These are phyloP conservation scores for Carcina quercana DNA, from an alignment of 2,888 invertebrate species.

Conservation along the genomic window DNA sequence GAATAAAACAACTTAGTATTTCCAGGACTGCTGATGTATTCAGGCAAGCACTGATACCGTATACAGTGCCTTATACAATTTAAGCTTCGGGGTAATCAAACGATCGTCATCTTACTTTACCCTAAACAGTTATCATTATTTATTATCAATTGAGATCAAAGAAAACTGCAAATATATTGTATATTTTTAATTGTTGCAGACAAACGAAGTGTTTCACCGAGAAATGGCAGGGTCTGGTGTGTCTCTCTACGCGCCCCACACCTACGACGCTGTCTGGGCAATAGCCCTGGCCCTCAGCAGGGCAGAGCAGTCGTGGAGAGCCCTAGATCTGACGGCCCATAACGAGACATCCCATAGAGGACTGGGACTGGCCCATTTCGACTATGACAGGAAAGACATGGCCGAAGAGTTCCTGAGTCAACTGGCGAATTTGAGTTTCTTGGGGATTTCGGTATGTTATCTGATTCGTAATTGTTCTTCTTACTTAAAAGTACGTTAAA, in stretches of 20 bases:
- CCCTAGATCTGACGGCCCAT: conserved; percentile 24
- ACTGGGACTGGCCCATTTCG: conserved; percentile 76
- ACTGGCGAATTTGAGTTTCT: conserved; percentile 83
- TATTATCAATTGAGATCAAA: no score
- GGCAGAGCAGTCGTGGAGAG: conserved; percentile 75
- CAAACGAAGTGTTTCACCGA: conserved; percentile 76
- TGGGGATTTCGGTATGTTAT: conserved; percentile 92
- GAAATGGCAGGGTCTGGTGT: conserved; percentile 74
- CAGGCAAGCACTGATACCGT: no score
- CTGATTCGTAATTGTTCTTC: no score
- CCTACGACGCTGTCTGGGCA: conserved; percentile 94
- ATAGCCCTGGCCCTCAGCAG: conserved; percentile 85
- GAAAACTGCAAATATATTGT: no score
- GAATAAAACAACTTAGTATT: no score
- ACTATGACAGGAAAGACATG: conserved; percentile 83
- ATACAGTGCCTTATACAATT: no score
- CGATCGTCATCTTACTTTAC: no score
- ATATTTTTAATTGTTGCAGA: no score
- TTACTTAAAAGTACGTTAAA: no score
- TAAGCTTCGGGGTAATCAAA: no score
- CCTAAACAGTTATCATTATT: no score
- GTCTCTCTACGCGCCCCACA: conserved; percentile 83
- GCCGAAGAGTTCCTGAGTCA: conserved; percentile 81
- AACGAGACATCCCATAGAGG: conserved; percentile 28
- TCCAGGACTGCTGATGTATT: no score